These are phyloP conservation scores for Rhynchonema sp. DNA, from an alignment of 2,888 invertebrate genomes.

Conservation along the genomic window DNA sequence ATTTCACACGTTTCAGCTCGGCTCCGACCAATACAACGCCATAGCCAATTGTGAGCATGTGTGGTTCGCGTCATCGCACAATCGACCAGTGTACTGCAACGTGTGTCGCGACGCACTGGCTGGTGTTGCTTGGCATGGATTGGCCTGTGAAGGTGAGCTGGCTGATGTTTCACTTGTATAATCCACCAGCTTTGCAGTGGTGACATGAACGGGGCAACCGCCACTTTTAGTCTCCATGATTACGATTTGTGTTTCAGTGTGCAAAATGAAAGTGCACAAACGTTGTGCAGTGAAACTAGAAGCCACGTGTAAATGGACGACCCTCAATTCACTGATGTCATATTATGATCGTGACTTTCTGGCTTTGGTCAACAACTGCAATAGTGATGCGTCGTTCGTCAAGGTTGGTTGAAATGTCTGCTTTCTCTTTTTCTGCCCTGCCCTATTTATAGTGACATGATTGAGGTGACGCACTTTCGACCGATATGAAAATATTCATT, in stretches of 20 bases:
- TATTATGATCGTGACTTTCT: too few relatives aligned
- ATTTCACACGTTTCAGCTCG: conserved; percentile 32
- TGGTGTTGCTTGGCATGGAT: conserved; percentile 80
- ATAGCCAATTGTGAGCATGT: conserved; percentile 30
- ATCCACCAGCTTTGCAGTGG: too few relatives aligned
- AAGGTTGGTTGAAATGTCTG: too few relatives aligned
- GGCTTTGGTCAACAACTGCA: too few relatives aligned
- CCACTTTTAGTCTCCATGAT: neutral
- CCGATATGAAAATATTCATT: too few relatives aligned
- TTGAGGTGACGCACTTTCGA: too few relatives aligned
- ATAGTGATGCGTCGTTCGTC: too few relatives aligned
- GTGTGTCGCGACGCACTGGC: conserved; percentile 77
- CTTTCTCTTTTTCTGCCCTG: too few relatives aligned
- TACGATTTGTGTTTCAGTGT: conserved; percentile 40
- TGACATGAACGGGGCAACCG: too few relatives aligned
- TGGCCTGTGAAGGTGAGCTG: conserved; percentile 57
- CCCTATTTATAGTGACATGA: too few relatives aligned
- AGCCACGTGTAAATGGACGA: conserved; percentile 79
- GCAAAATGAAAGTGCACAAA: conserved; percentile 92
- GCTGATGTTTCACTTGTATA: neutral
- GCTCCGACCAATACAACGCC: conserved; percentile 35
- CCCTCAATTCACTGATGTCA: conserved; percentile 71
- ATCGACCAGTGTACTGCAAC: conserved; percentile 86
- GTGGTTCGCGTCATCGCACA: conserved; percentile 80
- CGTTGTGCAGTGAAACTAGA: conserved; percentile 50